These are phyloP conservation scores for Micromussa lordhowensis DNA, from an alignment of 92 coral and sea anemone species.

Conservation along the genomic window DNA sequence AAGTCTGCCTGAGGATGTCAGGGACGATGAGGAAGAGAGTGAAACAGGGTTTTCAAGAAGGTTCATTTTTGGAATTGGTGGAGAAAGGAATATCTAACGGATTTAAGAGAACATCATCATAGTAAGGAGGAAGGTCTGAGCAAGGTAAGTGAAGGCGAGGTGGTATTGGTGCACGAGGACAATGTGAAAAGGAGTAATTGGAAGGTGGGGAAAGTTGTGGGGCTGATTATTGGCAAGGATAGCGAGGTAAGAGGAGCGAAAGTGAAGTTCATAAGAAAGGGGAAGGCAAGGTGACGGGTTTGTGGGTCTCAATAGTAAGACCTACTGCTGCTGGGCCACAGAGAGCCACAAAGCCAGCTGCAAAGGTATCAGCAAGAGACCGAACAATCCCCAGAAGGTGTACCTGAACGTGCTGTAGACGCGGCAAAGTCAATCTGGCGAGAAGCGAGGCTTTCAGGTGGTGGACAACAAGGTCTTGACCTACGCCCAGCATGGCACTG, in stretches of 20 bases:
- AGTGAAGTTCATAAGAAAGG: constrained; percentile 35
- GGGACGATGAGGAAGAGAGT: constrained; percentile 9
- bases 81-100: constrained; percentile 26
- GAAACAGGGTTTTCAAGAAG: not conserved
- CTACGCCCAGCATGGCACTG: not conserved
- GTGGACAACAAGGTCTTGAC: not conserved
- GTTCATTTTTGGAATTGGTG: constrained; percentile 46
- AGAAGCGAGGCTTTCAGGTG: not conserved
- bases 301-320: not conserved
- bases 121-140: constrained; percentile 1
- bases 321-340: constrained; percentile 31
- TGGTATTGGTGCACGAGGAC: constrained; percentile 42
- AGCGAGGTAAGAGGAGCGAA: constrained; percentile 29
- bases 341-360: too few species aligned
- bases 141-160: constrained; percentile 17
- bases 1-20: too few species aligned
- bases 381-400: too few species aligned
- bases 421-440: not conserved
- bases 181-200: constrained; percentile 32
- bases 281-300: constrained; percentile 16
- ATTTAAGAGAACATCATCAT: constrained; percentile 36
- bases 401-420: not conserved
- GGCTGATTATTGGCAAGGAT: constrained; percentile 28
- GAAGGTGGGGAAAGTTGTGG: constrained; percentile 30
- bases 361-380: constrained; percentile 10